Evolutionary conservation across 2,888 invertebrate genomes (phyloP).

Genomic region (Phaonia tiefii): DNA sequence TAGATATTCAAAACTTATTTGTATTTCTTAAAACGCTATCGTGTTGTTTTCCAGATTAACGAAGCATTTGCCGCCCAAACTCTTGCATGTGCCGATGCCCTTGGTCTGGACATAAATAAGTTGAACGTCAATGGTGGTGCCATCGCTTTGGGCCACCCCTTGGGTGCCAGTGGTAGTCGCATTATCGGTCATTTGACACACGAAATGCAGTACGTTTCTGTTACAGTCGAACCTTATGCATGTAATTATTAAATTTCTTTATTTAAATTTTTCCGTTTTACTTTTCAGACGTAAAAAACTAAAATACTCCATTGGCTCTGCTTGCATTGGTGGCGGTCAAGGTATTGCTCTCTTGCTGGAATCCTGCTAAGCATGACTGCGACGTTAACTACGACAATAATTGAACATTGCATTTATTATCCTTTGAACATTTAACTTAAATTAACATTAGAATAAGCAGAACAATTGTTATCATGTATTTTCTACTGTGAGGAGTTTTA

Average conservation of each 20-base stretch:
- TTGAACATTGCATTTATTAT: conserved; percentile 67
- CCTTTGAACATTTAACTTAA: conserved; percentile 39
- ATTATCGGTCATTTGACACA: conserved; percentile 95
- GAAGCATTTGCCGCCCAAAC: conserved; percentile 99
- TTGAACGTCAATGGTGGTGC: conserved; percentile 98
- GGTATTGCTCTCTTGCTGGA: conserved; percentile 97
- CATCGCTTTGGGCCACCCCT: conserved; percentile 97
- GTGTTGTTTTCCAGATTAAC: conserved; percentile 91
- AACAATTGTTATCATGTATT: not conserved
- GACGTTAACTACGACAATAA: conserved; percentile 26
- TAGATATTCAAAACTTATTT: not conserved
- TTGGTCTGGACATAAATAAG: conserved; percentile 92
- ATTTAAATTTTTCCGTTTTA: conserved; percentile 22
- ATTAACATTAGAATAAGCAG: conserved; percentile 8
- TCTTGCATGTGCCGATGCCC: conserved; percentile 93
- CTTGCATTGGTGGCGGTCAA: conserved; percentile 99
- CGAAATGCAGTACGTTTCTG: conserved; percentile 88
- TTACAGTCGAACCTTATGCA: conserved; percentile 2
- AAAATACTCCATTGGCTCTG: conserved; percentile 95
- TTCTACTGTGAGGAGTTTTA: not conserved
- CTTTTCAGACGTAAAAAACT: conserved; percentile 87
- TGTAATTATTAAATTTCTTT: not conserved
- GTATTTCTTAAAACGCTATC: not conserved
- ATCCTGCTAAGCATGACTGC: conserved; percentile 76
- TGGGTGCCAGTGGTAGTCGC: conserved; percentile 96